A percentile compares a stretch with the other conserved stretches of the same genome.
phyloP scores from a whole-genome alignment of 2,113 vertebrate species.

The Amazona vittata region DNA sequence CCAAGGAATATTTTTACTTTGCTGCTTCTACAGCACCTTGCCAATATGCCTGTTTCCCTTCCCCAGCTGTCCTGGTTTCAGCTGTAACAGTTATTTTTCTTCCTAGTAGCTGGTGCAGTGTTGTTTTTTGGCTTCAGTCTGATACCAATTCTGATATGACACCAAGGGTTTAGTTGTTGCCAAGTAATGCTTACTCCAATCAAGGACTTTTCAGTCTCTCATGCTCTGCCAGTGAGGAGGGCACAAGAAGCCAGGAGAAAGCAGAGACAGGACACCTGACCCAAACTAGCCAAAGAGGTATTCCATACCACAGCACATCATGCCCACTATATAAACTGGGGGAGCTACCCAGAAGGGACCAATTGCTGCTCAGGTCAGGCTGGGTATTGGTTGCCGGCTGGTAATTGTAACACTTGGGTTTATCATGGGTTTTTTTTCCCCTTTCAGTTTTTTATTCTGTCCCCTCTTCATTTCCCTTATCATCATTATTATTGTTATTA shows the following conservation, averaged over 20 bases:
- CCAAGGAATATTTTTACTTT: background rate
- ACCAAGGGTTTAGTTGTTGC: background rate
- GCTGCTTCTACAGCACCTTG: background rate
- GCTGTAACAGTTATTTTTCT: background rate
- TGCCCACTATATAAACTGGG: background rate
- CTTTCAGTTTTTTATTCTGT: background rate
- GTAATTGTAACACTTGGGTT: background rate
- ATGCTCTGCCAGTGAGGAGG: background rate
- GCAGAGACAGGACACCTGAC: background rate
- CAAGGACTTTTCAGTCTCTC: background rate
- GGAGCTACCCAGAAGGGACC: background rate
- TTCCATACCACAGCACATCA: background rate
- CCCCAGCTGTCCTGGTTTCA: background rate
- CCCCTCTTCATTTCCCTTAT: background rate
- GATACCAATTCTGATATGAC: background rate
- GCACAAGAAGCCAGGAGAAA: background rate
- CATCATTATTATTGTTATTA: background rate
- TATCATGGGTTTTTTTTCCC: background rate
- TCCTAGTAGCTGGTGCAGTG: background rate
- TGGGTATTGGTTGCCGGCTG: background rate
- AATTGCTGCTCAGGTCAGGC: background rate
- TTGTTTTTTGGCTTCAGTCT: background rate
- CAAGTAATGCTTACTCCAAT: background rate
- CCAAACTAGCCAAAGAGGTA: background rate
- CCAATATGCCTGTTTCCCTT: background rate